Base-by-base conservation (phyloP, 2,888 invertebrate species). In the Hemaris fuciformis region DNA sequence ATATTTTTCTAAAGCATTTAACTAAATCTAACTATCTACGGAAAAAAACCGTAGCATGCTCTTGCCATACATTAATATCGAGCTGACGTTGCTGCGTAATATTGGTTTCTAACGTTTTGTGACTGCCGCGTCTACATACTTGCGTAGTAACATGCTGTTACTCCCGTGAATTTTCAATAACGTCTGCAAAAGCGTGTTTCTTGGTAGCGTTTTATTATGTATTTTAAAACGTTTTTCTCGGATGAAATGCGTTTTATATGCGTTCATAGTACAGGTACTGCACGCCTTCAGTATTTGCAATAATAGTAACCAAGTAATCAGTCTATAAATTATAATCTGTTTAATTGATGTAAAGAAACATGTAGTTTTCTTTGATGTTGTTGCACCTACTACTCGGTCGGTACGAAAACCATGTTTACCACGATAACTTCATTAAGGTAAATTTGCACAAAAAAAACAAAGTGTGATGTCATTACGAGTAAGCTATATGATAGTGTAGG, bases 1-100 rank as follows among this genome's bases (percentile, higher is more conserved):
- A 91, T 91, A 89, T 89, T 89, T 89, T 89, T 87, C 90, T 90
- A 86, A 85, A 84, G 84, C 85, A 87, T 89, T 89, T 89, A 91
- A 85, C 83, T 83, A 88, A 89, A 88, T 85, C 61, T 59, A 57
- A 41, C 41, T 41, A 22, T 22, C 10, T 60, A 38, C 25, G 25
- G 8, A 53, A 48, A 41, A 6, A 25, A 41, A 27, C 41, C n/a
- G n/a, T 41, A 41, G 7, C 18, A 25, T 23, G 15, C 27, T 38
- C 1, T 13, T 4, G 38, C 38, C 38, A n/a, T 2, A 38, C 38
- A 38, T 38, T 38, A 8, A 38, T 38, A n/a, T 38, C 3, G 38
- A 38, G 38, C n/a, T n/a, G 38, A 38, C n/a, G n/a, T n/a, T 38
- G 38, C 38, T 38, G n/a, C n/a, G 13, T 38, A 38, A 38, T 38